These are phyloP conservation scores for Clistopyga incitator DNA, from an alignment of 2,888 invertebrate genomes.

Conservation along the genomic window DNA sequence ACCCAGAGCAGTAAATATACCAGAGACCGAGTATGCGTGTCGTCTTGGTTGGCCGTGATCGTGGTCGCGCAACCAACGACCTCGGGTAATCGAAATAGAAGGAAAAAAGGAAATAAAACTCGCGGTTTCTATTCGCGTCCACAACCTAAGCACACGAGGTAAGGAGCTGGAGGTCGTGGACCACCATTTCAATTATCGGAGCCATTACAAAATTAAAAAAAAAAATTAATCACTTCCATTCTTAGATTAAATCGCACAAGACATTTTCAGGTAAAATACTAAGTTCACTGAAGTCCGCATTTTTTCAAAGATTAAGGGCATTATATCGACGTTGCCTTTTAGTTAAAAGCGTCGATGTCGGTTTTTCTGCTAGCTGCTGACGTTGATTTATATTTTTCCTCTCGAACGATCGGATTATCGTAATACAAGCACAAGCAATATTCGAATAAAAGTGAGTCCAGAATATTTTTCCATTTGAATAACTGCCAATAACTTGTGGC, in stretches of 20 bases:
- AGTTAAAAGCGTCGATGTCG: too few species aligned
- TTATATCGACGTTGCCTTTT: too few species aligned
- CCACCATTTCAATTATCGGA: slow-evolving; percentile 9
- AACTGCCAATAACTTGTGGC: too few species aligned
- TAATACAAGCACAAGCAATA: too few species aligned
- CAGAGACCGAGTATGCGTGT: slow-evolving; percentile 21
- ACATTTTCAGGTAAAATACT: background rate
- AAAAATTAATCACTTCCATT: slow-evolving; percentile 13
- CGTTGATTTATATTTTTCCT: too few species aligned
- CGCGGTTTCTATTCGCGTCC: slow-evolving; percentile 36
- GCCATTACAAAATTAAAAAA: background rate
- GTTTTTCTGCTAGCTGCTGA: too few species aligned
- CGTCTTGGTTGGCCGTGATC: slow-evolving; percentile 61
- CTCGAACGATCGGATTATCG: too few species aligned
- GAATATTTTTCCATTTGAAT: too few species aligned
- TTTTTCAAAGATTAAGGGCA: background rate
- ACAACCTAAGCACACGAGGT: background rate
- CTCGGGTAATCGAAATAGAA: slow-evolving; percentile 62
- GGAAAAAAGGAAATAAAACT: slow-evolving; percentile 45
- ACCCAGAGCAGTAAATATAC: slow-evolving; percentile 13
- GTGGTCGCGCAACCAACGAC: slow-evolving; percentile 61
- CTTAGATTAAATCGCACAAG: background rate
- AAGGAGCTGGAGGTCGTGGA: slow-evolving; percentile 5
- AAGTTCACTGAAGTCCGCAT: background rate
- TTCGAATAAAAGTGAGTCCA: too few species aligned